Conservation (phyloP, 2,797 vertebrate genomes). For the Lepilemur ruficaudatus region DNA sequence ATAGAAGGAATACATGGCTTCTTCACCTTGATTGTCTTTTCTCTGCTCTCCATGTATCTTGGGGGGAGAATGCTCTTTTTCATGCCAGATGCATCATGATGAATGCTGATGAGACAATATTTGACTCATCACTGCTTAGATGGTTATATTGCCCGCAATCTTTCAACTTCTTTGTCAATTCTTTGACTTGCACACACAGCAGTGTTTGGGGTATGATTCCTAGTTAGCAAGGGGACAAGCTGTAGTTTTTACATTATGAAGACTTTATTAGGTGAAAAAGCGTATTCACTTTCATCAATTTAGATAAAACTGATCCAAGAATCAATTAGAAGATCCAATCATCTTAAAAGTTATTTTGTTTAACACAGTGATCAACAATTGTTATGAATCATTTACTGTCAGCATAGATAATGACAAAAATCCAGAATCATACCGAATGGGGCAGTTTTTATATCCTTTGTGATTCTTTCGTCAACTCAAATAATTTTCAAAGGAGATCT, state of each 20-base stretch:
- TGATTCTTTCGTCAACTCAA: conserved; percentile 72
- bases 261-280: conserved; percentile 58
- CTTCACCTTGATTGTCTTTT: conserved; percentile 59
- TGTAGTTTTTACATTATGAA: conserved; percentile 52
- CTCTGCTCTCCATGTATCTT: conserved; percentile 58
- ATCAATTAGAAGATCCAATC: conserved; percentile 61
- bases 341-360: conserved; percentile 51
- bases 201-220: conserved; percentile 15
- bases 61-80: conserved; percentile 62
- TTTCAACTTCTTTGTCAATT: conserved; percentile 43
- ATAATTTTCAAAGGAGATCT: conserved; percentile 73
- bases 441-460: conserved; percentile 72
- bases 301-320: neutral
- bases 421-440: conserved; percentile 68
- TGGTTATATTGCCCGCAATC: conserved; percentile 30
- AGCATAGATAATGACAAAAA: conserved; percentile 65
- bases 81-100: conserved; percentile 32
- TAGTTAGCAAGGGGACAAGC: conserved; percentile 12
- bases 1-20: conserved; percentile 20
- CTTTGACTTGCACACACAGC: conserved; percentile 53
- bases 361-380: conserved; percentile 38
- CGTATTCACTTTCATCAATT: conserved; percentile 45
- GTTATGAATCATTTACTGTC: conserved; percentile 64
- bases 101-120: conserved; percentile 72
- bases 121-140: conserved; percentile 39